A percentile compares a stretch with the other conserved stretches of the same genome.
Evolutionary conservation across 2,113 vertebrate species (phyloP).

Genomic region (Leucosticte australis): DNA sequence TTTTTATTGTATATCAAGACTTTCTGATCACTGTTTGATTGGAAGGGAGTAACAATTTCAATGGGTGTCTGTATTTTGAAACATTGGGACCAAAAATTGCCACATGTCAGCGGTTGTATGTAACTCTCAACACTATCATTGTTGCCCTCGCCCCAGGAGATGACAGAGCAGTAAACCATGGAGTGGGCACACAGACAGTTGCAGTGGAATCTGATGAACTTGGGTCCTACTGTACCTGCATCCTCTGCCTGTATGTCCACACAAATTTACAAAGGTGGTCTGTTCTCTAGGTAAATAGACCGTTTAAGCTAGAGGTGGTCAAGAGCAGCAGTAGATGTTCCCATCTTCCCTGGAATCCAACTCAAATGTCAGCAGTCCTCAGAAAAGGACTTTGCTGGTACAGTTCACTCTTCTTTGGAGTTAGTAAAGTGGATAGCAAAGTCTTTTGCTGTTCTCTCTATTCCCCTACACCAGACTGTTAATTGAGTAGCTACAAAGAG

Average conservation of each 20-base stretch:
- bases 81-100: not conserved
- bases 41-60: not conserved
- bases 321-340: rapidly evolving
- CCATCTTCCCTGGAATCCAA: not conserved
- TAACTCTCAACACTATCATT: not conserved
- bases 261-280: not conserved
- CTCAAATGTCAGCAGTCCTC: not conserved
- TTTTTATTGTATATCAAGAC: not conserved
- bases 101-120: rapidly evolving
- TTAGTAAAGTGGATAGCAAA: not conserved
- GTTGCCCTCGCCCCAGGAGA: rapidly evolving
- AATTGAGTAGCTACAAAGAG: not conserved
- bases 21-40: not conserved
- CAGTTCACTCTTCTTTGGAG: not conserved
- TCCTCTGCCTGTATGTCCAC: not conserved
- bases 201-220: not conserved
- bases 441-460: not conserved
- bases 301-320: rapidly evolving
- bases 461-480: not conserved
- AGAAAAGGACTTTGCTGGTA: not conserved
- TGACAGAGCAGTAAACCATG: not conserved
- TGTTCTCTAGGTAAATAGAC: not conserved
- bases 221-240: not conserved
- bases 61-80: not conserved
- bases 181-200: not conserved